phyloP scores from a whole-genome alignment of 1,140 invertebrate genomes.

The Scaptodrosophila lebanonensis region DNA sequence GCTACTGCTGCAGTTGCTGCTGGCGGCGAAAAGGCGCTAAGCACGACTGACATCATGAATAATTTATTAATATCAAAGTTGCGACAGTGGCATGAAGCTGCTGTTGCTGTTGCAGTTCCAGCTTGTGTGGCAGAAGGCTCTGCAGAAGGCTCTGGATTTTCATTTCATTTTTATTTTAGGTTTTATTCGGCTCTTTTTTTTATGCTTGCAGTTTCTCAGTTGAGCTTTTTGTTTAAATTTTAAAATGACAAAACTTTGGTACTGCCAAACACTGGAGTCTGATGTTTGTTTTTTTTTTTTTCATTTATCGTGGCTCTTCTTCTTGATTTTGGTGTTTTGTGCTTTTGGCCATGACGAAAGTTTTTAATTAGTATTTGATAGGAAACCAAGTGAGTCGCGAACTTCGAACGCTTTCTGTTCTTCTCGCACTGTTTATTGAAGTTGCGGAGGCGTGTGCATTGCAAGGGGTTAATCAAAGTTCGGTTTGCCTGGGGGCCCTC shows the following conservation, averaged over 20 bases:
- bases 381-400: constrained; percentile 55
- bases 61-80: constrained; percentile 55
- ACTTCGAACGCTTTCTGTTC: constrained; percentile 40
- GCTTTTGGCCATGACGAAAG: constrained; percentile 61
- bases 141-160: too few relatives aligned
- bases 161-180: too few relatives aligned
- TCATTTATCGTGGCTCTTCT: background rate
- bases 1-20: background rate
- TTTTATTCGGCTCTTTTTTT: too few relatives aligned
- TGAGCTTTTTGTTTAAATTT: constrained; percentile 65
- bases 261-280: constrained; percentile 14
- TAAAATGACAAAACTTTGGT: constrained; percentile 71
- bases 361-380: constrained; percentile 75
- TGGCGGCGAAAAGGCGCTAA: constrained; percentile 7
- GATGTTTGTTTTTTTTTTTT: background rate
- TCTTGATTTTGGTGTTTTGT: constrained; percentile 32
- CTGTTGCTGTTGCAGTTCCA: constrained; percentile 17
- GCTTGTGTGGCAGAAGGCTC: constrained; percentile 32
- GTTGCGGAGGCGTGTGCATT: constrained; percentile 16
- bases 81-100: constrained; percentile 30
- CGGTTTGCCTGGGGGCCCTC: constrained; percentile 50
- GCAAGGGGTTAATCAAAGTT: constrained; percentile 59
- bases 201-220: background rate
- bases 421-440: constrained; percentile 28
- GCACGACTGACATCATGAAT: constrained; percentile 55